phyloP scores from a whole-genome alignment of 2,113 vertebrate genomes.

The Athene cunicularia region DNA sequence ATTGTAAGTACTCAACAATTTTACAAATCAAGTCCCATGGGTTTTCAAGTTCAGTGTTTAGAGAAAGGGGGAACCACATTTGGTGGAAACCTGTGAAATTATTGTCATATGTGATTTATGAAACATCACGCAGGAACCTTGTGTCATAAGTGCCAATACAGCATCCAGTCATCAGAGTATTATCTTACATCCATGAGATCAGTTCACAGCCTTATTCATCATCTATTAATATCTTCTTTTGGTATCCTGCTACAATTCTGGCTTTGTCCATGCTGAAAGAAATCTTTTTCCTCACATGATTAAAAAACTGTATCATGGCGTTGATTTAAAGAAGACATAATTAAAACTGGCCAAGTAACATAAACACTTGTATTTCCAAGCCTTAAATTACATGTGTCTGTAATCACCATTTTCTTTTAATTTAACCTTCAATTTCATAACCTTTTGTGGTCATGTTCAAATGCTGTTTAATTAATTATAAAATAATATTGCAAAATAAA shows the following conservation, averaged over 20 bases:
- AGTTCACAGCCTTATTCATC: not conserved
- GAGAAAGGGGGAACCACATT: not conserved
- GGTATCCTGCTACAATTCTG: not conserved
- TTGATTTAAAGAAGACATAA: not conserved
- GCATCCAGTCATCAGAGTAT: not conserved
- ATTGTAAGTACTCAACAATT: not conserved
- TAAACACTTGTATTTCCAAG: not conserved
- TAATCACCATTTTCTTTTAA: not conserved
- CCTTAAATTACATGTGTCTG: not conserved
- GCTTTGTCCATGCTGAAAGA: not conserved
- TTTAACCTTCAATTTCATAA: not conserved
- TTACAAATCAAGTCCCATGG: not conserved
- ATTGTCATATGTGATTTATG: not conserved
- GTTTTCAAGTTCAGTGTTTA: not conserved
- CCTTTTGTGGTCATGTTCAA: not conserved
- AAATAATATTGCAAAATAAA: not conserved
- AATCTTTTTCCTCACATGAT: not conserved
- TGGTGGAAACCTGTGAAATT: not conserved
- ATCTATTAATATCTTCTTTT: not conserved
- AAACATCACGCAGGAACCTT: not conserved
- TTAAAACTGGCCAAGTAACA: not conserved
- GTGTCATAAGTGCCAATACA: not conserved
- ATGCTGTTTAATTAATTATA: not conserved
- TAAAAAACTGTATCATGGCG: not conserved
- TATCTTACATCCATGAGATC: not conserved